A percentile compares a stretch with the other conserved stretches of the same genome.
phyloP scores from a whole-genome alignment of 2,113 vertebrate genomes.

The Thalassarche chlororhynchos region DNA sequence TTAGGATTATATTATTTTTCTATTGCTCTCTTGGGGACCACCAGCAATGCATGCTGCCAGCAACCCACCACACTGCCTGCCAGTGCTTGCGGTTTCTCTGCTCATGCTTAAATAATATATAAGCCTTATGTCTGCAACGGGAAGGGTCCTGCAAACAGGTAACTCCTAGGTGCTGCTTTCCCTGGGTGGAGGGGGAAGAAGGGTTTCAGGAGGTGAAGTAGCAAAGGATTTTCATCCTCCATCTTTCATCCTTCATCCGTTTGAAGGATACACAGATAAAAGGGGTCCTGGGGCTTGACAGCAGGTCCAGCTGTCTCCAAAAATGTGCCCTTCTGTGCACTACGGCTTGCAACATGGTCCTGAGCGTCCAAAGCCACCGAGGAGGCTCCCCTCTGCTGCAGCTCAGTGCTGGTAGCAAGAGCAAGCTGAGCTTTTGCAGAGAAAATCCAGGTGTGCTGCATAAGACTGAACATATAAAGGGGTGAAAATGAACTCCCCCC shows the following conservation, averaged over 20 bases:
- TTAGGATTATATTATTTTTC: background rate
- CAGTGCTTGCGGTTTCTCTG: background rate
- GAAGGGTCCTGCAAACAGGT: background rate
- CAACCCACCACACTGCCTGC: background rate
- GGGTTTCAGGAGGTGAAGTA: background rate
- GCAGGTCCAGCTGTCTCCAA: background rate
- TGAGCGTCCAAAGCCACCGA: background rate
- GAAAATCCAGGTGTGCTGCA: background rate
- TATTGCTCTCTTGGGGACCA: background rate
- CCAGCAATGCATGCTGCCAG: background rate
- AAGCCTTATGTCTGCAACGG: background rate
- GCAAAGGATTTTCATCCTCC: background rate
- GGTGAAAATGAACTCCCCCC: background rate
- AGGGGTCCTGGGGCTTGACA: background rate
- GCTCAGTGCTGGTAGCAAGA: background rate
- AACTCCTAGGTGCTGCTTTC: background rate
- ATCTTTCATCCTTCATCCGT: background rate
- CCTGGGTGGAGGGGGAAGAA: background rate
- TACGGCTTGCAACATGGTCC: background rate
- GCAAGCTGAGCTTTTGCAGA: background rate
- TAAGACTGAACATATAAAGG: background rate
- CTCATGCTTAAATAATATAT: no score
- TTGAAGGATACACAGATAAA: background rate
- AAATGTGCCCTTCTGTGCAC: rapidly evolving
- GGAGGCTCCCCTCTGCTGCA: background rate